Evolutionary conservation across 2,888 invertebrate genomes (phyloP).

Genomic region (Galerucella nymphaeae): DNA sequence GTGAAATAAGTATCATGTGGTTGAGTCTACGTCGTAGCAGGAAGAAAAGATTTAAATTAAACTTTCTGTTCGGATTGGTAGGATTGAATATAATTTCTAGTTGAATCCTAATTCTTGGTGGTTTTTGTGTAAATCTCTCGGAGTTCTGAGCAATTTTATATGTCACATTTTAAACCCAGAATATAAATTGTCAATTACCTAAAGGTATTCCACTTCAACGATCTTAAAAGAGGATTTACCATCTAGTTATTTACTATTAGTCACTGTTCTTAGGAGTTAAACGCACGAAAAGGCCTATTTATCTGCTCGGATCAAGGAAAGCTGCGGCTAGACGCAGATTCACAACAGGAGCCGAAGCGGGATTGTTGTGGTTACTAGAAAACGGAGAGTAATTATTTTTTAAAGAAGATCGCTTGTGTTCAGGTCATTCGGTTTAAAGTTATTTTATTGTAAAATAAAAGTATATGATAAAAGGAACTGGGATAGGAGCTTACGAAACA

Average conservation of each 20-base stretch:
- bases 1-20: too few species aligned
- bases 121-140: constrained; percentile 5
- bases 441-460: too few species aligned
- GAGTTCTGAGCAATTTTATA: neutral
- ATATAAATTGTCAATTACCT: constrained; percentile 38
- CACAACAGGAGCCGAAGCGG: neutral
- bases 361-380: neutral
- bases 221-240: constrained; percentile 37
- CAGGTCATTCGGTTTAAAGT: too few species aligned
- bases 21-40: too few species aligned
- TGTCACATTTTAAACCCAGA: constrained; percentile 21
- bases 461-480: too few species aligned
- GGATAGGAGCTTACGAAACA: too few species aligned
- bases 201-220: constrained; percentile 28
- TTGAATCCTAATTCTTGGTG: neutral
- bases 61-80: too few species aligned
- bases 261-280: constrained; percentile 30
- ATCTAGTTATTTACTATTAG: constrained; percentile 40
- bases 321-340: constrained; percentile 4
- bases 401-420: too few species aligned
- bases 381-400: neutral
- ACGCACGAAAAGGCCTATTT: constrained; percentile 32
- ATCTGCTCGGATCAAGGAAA: constrained; percentile 19
- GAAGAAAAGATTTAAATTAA: too few species aligned
- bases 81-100: neutral